Conservation (phyloP, 2,797 vertebrate genomes). For the Natrix natrix region DNA sequence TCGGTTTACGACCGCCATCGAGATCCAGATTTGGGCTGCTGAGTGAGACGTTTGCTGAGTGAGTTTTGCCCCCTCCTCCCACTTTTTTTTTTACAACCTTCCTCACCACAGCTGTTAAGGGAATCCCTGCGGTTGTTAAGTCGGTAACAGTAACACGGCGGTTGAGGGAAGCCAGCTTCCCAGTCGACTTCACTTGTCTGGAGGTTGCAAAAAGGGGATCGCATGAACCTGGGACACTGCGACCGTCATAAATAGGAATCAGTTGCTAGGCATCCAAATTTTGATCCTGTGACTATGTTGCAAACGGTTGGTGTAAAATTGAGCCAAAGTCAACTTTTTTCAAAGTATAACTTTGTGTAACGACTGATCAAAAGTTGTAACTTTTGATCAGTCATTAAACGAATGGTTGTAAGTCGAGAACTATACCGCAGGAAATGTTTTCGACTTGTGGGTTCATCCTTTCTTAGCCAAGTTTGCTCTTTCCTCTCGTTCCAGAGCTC, state of each 20-base stretch:
- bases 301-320: too few relatives aligned
- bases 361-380: neutral
- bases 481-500: constrained; percentile 59
- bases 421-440: neutral
- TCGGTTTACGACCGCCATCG: neutral
- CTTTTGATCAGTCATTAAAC: neutral
- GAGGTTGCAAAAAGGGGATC: neutral
- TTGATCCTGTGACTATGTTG: neutral
- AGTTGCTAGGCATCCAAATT: neutral
- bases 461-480: neutral
- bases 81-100: neutral
- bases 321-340: neutral
- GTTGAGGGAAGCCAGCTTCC: neutral
- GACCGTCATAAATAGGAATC: neutral
- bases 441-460: accelerated
- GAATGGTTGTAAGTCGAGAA: neutral
- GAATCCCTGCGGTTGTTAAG: too few relatives aligned
- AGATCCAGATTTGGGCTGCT: neutral
- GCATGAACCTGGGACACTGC: neutral
- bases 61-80: too few relatives aligned
- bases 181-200: neutral
- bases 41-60: too few relatives aligned
- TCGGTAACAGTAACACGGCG: too few relatives aligned
- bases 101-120: neutral
- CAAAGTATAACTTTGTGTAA: too few relatives aligned